Conservation (phyloP, 2,888 invertebrate species). For the Theodoxus fluviatilis region DNA sequence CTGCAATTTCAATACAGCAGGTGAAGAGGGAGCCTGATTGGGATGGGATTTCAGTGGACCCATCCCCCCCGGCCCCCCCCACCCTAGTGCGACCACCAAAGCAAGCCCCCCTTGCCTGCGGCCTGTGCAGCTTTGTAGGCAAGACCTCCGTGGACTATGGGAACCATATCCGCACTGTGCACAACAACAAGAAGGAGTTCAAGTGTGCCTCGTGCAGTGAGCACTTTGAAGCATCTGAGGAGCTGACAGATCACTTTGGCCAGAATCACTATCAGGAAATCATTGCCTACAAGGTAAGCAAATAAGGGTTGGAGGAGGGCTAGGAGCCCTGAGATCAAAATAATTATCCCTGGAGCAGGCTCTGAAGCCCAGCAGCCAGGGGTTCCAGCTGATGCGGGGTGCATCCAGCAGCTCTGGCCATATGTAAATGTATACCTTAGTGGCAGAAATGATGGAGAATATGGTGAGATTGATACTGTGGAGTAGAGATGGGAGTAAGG, state of each 20-base stretch:
- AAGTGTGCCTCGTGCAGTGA: constrained; percentile 61
- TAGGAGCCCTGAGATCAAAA: too few species aligned
- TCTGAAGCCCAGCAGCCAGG: too few species aligned
- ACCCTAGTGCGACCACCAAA: neutral
- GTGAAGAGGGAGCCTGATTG: too few species aligned
- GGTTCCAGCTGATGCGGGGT: too few species aligned
- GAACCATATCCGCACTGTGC: constrained; percentile 57
- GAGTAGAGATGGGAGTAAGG: too few species aligned
- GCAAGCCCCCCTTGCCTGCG: constrained; percentile 32
- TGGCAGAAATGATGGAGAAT: too few species aligned
- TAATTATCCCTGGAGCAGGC: too few species aligned
- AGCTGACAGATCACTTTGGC: constrained; percentile 61
- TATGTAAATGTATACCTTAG: too few species aligned
- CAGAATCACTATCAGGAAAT: constrained; percentile 52
- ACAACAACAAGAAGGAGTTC: constrained; percentile 52
- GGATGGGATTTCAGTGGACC: neutral
- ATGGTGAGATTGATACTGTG: too few species aligned
- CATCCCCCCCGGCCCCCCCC: neutral
- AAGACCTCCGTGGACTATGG: constrained; percentile 52
- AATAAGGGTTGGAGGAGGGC: too few species aligned
- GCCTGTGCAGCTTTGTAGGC: constrained; percentile 52
- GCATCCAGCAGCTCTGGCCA: too few species aligned
- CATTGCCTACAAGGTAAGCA: constrained; percentile 44
- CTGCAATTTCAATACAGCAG: too few species aligned
- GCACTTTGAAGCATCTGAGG: constrained; percentile 53